Evolutionary conservation across 2,113 vertebrate species (phyloP).

Genomic region (Crocuta crocuta): DNA sequence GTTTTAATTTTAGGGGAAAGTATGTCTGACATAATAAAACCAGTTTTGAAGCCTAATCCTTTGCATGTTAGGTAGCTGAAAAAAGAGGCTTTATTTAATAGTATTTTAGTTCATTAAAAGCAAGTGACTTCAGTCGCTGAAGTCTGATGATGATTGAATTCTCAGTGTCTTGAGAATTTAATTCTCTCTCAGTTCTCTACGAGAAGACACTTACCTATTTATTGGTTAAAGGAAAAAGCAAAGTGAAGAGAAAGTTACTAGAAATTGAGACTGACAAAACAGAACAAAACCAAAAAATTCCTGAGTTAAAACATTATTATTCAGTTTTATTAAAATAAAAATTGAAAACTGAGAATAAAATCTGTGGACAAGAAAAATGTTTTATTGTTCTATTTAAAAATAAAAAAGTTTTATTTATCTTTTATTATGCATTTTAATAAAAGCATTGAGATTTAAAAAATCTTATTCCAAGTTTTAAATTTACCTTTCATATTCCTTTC

Average conservation of each 20-base stretch:
- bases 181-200: neutral
- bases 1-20: slow-evolving; percentile 76
- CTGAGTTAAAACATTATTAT: neutral
- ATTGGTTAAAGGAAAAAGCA: neutral
- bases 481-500: neutral
- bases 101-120: slow-evolving; percentile 46
- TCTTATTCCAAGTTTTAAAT: neutral
- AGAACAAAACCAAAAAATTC: neutral
- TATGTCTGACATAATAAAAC: neutral
- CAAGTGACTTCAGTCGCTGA: slow-evolving; percentile 24
- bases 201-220: neutral
- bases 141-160: neutral
- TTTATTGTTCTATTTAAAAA: too few species aligned
- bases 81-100: neutral
- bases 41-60: slow-evolving; percentile 44
- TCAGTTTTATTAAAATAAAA: slow-evolving; percentile 23
- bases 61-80: slow-evolving; percentile 32
- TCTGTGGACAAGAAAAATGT: neutral
- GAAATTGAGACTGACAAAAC: slow-evolving; percentile 19
- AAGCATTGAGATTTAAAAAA: neutral
- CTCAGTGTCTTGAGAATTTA: neutral
- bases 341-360: neutral
- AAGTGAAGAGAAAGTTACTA: neutral
- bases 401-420: neutral
- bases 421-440: neutral